Evolutionary conservation across 2,797 vertebrate species (phyloP).

Genomic region (Hypotaenidia okinawae): DNA sequence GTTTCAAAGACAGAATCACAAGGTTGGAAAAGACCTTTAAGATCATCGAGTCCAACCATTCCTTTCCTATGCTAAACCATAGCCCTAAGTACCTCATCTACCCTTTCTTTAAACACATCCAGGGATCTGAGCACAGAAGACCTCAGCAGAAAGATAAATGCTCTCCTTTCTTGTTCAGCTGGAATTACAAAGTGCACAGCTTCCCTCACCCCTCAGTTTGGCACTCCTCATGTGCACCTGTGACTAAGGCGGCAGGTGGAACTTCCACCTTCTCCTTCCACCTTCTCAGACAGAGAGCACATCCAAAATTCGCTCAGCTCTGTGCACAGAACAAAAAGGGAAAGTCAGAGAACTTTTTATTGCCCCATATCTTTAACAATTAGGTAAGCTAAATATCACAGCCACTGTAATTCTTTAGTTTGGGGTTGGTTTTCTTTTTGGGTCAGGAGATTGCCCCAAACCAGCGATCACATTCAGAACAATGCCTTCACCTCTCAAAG

Average conservation of each 20-base stretch:
- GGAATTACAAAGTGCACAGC: neutral
- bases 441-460: neutral
- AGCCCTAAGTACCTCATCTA: too few relatives aligned
- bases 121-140: neutral
- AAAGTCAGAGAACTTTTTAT: neutral
- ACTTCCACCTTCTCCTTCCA: neutral
- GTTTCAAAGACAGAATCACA: neutral
- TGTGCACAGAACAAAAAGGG: neutral
- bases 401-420: neutral
- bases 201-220: neutral
- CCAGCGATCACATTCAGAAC: neutral
- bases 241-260: neutral
- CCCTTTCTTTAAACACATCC: too few relatives aligned
- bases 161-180: neutral
- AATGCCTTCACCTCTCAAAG: neutral
- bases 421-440: neutral
- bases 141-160: neutral
- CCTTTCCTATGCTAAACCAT: too few relatives aligned
- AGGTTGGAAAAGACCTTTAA: too few relatives aligned
- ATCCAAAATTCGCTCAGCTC: neutral
- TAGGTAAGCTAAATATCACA: neutral
- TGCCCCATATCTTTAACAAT: neutral
- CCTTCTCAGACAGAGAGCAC: too few relatives aligned
- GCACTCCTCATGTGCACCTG: accelerated
- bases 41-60: too few relatives aligned